Base-by-base conservation (phyloP, 2,113 vertebrate genomes). In the Cebidichthys violaceus region DNA sequence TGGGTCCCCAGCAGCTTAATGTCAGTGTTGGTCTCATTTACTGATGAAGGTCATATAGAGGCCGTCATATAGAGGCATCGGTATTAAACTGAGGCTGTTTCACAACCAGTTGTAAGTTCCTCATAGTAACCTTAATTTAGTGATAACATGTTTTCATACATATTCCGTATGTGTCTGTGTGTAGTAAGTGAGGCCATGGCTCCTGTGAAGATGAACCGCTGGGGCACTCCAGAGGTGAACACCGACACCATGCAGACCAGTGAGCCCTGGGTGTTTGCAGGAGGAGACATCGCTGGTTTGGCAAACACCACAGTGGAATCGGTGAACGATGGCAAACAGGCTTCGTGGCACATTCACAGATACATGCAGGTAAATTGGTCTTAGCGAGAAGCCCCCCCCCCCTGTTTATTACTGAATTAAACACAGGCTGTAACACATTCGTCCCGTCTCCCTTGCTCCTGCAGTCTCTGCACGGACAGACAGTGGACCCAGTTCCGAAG, bases 261-360 rank as follows among this genome's bases (percentile, higher is more conserved):
- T 35, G 97, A 97, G 73, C 93, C 96, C 35, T 96, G 98, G 96
- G 96, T 98, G 70, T 99, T 98, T 90, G 97, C 96, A 70, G 98
- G 97, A 2, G 98, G 98, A 35, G 98, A 99, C 73, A 7, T 98
- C 9, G 95, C 94, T 17, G 97, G 97, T 41, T 64, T 96, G 83
- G 97, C 98, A 27, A 97, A 97, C 85, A 99, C 98, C 15, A 96
- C 97, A 0, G 97, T 99, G 73, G 98, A 99, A 78, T 97, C 97
- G 0, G 97, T 97, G 41, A 99, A 98, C 17, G 97, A 98, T 72
- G 98, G 98, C 77, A 99, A 99, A 79, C 97, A 98, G 74, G 97
- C 98, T 31, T 97, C 97, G 9, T 99, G 97, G 97, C 95, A 97
- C 77, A 96, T 97, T 70, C 97, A 99, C 92, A 96, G 88, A 95